These are phyloP conservation scores for Oreonectes daqikongensis DNA, from an alignment of 2,797 vertebrate species.

Conservation along the genomic window DNA sequence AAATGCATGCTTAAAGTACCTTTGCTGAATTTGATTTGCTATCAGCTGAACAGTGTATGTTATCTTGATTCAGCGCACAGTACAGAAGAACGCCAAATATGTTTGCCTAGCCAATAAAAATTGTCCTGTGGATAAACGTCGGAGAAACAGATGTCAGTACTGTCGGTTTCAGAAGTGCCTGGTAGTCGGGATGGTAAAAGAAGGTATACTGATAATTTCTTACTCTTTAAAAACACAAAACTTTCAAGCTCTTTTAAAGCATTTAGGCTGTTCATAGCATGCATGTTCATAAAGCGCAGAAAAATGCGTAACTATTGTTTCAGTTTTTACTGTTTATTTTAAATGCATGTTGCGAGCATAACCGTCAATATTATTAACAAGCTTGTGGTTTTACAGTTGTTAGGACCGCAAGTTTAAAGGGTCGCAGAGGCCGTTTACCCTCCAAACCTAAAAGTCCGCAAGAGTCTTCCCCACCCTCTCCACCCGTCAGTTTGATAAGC, in stretches of 20 bases:
- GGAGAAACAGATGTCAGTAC: constrained; percentile 97
- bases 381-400: constrained; percentile 81
- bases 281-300: not conserved
- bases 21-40: no score
- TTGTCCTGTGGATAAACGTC: constrained; percentile 97
- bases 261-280: not conserved
- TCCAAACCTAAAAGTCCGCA: constrained; percentile 99
- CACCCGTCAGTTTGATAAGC: constrained; percentile 97
- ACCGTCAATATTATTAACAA: not conserved
- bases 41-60: constrained; percentile 12
- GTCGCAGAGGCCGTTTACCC: constrained; percentile 94
- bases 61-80: constrained; percentile 85
- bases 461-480: constrained; percentile 93
- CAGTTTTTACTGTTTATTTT: not conserved
- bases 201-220: constrained; percentile 80
- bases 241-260: not conserved
- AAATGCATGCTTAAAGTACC: not conserved
- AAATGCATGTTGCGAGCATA: not conserved
- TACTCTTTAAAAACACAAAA: not conserved
- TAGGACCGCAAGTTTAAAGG: constrained; percentile 96
- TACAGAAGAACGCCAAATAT: constrained; percentile 99
- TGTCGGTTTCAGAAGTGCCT: constrained; percentile 99
- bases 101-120: constrained; percentile 99
- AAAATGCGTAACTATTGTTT: not conserved
- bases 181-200: constrained; percentile 97